Percentiles rank a stretch among this genome's conserved stretches.
These are phyloP conservation scores for Ecdyonurus torrentis DNA, from an alignment of 2,888 invertebrate species.

Conservation along the genomic window DNA sequence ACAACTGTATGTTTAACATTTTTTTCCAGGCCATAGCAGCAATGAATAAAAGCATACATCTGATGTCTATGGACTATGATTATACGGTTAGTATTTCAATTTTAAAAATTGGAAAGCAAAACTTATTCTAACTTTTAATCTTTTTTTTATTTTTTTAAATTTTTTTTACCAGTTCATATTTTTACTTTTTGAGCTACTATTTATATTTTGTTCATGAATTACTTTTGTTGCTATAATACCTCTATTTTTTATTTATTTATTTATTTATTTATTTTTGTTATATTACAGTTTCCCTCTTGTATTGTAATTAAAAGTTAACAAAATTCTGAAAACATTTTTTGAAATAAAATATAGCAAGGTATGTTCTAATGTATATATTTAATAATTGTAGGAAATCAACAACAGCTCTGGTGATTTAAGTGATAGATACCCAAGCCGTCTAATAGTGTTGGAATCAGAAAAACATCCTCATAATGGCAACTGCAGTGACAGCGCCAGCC, in stretches of 20 bases:
- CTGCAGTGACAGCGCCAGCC: constrained; percentile 14
- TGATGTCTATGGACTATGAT: constrained; percentile 51
- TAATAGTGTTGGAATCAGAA: constrained; percentile 46
- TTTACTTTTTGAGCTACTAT: too few species aligned
- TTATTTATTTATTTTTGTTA: too few species aligned
- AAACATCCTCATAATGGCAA: constrained; percentile 17
- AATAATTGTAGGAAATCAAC: constrained; percentile 29
- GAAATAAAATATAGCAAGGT: not conserved
- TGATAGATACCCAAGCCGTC: constrained; percentile 50
- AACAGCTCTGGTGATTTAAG: constrained; percentile 49
- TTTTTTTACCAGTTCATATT: too few species aligned
- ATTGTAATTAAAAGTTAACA: too few species aligned
- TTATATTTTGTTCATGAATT: too few species aligned
- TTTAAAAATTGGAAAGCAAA: not conserved
- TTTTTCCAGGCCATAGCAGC: constrained; percentile 36
- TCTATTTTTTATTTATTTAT: not conserved
- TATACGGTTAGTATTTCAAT: constrained; percentile 30
- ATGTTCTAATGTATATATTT: constrained; percentile 3
- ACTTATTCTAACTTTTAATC: too few species aligned
- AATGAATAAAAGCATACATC: constrained; percentile 41
- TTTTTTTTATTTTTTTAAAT: too few species aligned
- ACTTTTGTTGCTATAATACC: not conserved
- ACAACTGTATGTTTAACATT: constrained; percentile 12
- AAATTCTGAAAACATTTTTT: not conserved
- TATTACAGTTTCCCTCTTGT: too few species aligned